Evolutionary conservation across 1,140 invertebrate genomes (phyloP), one percentile per base, ranked within the genome.

Genomic region (Atta colombica): DNA sequence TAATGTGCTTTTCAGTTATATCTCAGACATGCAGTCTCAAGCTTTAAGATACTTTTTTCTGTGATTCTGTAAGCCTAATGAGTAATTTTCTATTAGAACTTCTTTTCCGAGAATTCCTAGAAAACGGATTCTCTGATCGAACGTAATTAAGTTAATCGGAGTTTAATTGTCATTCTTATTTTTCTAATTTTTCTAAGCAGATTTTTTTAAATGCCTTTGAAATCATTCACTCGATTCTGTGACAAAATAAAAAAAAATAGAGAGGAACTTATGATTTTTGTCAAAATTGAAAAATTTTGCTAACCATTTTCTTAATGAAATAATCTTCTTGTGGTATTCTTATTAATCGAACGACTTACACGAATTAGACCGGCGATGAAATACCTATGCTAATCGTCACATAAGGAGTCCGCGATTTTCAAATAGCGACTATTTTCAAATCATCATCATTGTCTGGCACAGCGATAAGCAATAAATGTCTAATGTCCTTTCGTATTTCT

Each of bases 391-490:
- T 25, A 82, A 58, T 82, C 35, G 6, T 78, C 25, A 8, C 10
- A 39, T 71, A 28, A 69, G 3, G 45, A 2, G 25, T 69, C 31
- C 65, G 8, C 35, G 10, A 45, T 81, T 81, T 81, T 71, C 65
- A 82, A 45, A 82, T 58, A 49, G 21, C 28, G 25, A 45, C 49
- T 21, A 55, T 55, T 81, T 71, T 71, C 31, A 21, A 68, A 81
- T 81, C 16, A n/a, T 81, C 16, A n/a, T 80, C 18, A 14, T 35
- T 6, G 18, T 51, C 7, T 25, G 21, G 49, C 8, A 18, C 51
- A n/a, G 12, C n/a, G 8, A 25, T 53, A n/a, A n/a, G 35, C 12
- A 3, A 60, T n/a, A 25, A 74, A 82, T 61, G 28, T 31, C 12
- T 82, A 72, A 82, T 61, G 35, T 10, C 3, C 3, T 21, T 18